Evolutionary conservation across 2,888 invertebrate species (phyloP).

Genomic region (Parnassius mnemosyne): DNA sequence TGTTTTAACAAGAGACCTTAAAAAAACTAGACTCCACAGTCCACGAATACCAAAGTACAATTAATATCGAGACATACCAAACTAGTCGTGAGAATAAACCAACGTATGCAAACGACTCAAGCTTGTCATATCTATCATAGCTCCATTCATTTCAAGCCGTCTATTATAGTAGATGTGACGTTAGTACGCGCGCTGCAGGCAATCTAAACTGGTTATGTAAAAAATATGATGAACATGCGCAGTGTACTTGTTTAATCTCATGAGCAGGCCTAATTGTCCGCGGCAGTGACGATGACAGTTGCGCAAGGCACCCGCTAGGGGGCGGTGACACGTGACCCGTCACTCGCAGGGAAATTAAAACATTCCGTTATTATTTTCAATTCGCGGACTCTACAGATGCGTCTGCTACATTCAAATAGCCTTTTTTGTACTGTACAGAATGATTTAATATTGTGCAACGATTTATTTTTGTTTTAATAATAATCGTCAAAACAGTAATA

Average conservation of each 20-base stretch:
- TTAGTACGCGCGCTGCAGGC: constrained; percentile 41
- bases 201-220: constrained; percentile 41
- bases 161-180: constrained; percentile 46
- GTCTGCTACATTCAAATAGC: constrained; percentile 28
- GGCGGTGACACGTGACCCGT: constrained; percentile 76
- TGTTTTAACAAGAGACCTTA: too few species aligned
- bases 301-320: constrained; percentile 35
- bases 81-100: background rate
- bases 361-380: constrained; percentile 76
- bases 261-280: constrained; percentile 76
- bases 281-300: constrained; percentile 74
- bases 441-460: background rate
- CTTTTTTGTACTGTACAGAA: constrained; percentile 6
- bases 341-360: constrained; percentile 80
- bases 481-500: too few species aligned
- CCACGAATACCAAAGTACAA: background rate
- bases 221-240: constrained; percentile 56
- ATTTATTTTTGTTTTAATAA: too few species aligned
- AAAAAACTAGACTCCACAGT: too few species aligned
- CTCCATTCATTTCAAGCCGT: constrained; percentile 42
- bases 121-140: constrained; percentile 53
- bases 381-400: constrained; percentile 37
- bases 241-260: constrained; percentile 71
- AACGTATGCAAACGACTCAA: background rate
- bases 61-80: background rate